Percentiles rank a stretch among this genome's conserved stretches.
Evolutionary conservation across 2,888 invertebrate species (phyloP).

Genomic region (Zaprionus bogoriensis): DNA sequence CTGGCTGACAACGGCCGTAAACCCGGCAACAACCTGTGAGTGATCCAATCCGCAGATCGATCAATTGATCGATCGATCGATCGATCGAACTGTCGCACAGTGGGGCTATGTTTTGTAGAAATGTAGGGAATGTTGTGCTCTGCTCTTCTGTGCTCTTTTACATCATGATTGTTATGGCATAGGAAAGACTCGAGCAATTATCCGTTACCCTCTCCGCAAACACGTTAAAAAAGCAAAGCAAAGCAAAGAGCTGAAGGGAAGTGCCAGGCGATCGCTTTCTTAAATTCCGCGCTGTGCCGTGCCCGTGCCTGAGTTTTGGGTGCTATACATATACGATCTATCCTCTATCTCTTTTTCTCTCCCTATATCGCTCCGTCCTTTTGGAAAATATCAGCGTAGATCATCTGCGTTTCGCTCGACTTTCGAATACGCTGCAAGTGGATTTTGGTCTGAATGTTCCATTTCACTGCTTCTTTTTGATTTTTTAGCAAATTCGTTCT

Average conservation of each 20-base stretch:
- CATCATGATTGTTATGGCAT: not conserved
- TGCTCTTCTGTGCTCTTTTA: too few relatives aligned
- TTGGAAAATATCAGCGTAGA: not conserved
- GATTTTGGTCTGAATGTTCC: not conserved
- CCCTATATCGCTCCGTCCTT: not conserved
- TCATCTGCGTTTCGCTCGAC: not conserved
- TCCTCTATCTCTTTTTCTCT: not conserved
- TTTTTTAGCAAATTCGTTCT: not conserved
- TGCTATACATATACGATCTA: not conserved
- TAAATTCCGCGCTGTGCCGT: not conserved
- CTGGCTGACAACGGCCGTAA: conserved; percentile 46
- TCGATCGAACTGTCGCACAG: conserved; percentile 27
- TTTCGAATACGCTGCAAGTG: not conserved
- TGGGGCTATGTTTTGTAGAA: too few relatives aligned
- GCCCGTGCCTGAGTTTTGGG: not conserved
- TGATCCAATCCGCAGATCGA: conserved; percentile 23
- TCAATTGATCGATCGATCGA: conserved; percentile 20
- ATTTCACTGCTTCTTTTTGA: not conserved
- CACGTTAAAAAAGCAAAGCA: too few relatives aligned
- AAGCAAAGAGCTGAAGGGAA: too few relatives aligned
- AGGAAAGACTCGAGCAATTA: too few relatives aligned
- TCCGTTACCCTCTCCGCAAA: too few relatives aligned
- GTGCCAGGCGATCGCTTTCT: not conserved
- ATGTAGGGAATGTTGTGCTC: too few relatives aligned
- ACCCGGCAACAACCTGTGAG: conserved; percentile 26